Conservation (phyloP, 1,140 invertebrate species). For the Portunus trituberculatus region DNA sequence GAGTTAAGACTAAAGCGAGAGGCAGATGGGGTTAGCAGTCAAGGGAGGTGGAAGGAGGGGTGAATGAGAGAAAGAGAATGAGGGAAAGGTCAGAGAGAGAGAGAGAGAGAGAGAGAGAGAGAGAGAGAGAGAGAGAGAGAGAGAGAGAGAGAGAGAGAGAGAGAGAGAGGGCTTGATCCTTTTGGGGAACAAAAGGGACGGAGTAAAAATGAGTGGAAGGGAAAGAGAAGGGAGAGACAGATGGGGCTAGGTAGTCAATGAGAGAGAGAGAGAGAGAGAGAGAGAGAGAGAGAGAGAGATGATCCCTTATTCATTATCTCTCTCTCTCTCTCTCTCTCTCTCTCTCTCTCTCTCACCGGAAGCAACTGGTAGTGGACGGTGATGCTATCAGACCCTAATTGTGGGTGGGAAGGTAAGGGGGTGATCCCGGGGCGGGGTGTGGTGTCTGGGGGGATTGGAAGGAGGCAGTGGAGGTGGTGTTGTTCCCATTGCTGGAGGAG, state of each 20-base stretch:
- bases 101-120: background rate
- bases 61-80: background rate
- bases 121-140: background rate
- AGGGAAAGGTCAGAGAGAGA: background rate
- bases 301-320: too few species aligned
- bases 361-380: background rate
- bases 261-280: background rate
- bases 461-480: background rate
- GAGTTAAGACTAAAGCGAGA: background rate
- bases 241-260: background rate
- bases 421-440: background rate
- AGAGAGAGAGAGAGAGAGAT: conserved; percentile 11
- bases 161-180: background rate
- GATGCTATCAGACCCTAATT: background rate
- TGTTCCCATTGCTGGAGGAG: background rate
- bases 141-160: background rate
- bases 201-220: too few species aligned
- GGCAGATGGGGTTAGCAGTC: background rate
- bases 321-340: background rate
- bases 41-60: background rate
- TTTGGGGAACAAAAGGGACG: background rate
- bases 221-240: background rate
- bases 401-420: background rate
- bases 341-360: background rate
- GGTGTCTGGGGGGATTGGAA: too few species aligned